Evolutionary conservation across 2,888 invertebrate genomes (phyloP).

Genomic region (Sphaerophoria rueppellii): DNA sequence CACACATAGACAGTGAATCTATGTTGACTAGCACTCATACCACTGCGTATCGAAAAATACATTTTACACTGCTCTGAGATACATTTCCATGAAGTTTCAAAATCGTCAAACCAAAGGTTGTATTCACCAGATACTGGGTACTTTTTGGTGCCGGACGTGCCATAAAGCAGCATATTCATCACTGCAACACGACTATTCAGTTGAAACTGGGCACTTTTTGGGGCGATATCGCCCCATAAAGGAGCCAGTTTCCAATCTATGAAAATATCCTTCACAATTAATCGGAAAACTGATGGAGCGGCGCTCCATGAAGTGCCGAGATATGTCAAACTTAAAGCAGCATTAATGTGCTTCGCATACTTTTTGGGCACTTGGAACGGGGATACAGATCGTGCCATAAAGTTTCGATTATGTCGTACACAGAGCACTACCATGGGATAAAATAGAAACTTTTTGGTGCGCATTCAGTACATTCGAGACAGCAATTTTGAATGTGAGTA

Average conservation of each 20-base stretch:
- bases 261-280: slow-evolving; percentile 74
- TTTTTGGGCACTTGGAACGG: slow-evolving; percentile 80
- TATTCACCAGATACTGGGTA: slow-evolving; percentile 42
- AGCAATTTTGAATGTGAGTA: slow-evolving; percentile 77
- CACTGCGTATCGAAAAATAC: slow-evolving; percentile 68
- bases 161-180: slow-evolving; percentile 44
- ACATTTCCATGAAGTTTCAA: slow-evolving; percentile 73
- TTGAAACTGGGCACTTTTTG: slow-evolving; percentile 78
- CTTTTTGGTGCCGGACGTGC: slow-evolving; percentile 66
- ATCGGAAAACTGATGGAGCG: slow-evolving; percentile 77
- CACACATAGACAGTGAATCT: slow-evolving; percentile 39
- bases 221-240: slow-evolving; percentile 79
- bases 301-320: slow-evolving; percentile 80
- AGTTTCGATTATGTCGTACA: slow-evolving; percentile 74
- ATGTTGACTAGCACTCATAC: slow-evolving; percentile 68
- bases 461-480: slow-evolving; percentile 77
- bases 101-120: slow-evolving; percentile 46
- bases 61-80: slow-evolving; percentile 75
- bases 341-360: slow-evolving; percentile 77
- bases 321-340: slow-evolving; percentile 80
- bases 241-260: slow-evolving; percentile 75
- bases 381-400: slow-evolving; percentile 79
- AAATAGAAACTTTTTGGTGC: slow-evolving; percentile 77
- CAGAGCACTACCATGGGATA: slow-evolving; percentile 50
- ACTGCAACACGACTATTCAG: slow-evolving; percentile 66